Base-by-base conservation (phyloP, 2,113 vertebrate genomes). In the Elachura formosa region DNA sequence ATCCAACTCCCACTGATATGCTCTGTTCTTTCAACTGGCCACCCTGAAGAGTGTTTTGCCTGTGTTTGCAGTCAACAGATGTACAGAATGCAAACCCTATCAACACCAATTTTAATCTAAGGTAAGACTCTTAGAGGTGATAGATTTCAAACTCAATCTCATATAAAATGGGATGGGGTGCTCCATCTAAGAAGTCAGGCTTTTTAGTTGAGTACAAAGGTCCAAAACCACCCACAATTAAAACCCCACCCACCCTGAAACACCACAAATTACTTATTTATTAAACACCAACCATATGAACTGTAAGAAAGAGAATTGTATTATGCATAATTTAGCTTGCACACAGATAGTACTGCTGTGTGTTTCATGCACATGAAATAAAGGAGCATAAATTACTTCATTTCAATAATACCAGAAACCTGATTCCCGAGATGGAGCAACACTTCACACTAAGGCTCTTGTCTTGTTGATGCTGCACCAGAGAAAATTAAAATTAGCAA, bases 331-430 rank as follows among this genome's bases (percentile, higher is more conserved):
- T 91, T 90, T 88, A 91, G 33, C 8, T 91, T 88, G 94, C 67
- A 68, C 14, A 76, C 67, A 84, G 74, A 91, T 59, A 52, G n/a
- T 41, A 46, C 67, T 62, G 71, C 51, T 94, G 85, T 81, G 71
- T 74, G 72, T 79, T 95, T 88, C 54, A 31, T 45, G 21, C 0
- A 3, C 19, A 1, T 76, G 85, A 96, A 91, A 91, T 83, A 96
- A 95, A 93, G 88, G 88, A 94, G 90, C 71, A 83, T 90, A 95
- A 94, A 95, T 90, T 90, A 76, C 94, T 94, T 93, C 38, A 95
- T 94, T 62, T 93, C 58, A 93, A 28, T 85, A 95, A 93, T 63
- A 93, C 78, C 14, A 4, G 93, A 85, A 92, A 96, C 85, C 94
- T 96, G 96, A 94, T 80, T 90, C 59, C 85, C 83, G 67, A 96